Percentiles rank a stretch among this genome's conserved stretches.
phyloP scores from a whole-genome alignment of 2,797 vertebrate genomes.

The Brachymystax lenok region DNA sequence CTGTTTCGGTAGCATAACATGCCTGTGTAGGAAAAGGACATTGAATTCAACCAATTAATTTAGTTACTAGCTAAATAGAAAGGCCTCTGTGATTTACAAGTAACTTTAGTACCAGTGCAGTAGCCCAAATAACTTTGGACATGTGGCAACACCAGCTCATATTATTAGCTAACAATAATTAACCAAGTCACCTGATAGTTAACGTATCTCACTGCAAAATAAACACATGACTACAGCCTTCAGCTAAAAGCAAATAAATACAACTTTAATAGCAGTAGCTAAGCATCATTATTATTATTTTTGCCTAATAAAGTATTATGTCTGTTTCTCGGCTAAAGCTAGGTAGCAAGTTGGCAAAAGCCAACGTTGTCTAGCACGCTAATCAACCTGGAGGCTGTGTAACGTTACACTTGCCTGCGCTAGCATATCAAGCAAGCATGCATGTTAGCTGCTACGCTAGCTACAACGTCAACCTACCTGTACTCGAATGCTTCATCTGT shows the following conservation, averaged over 20 bases:
- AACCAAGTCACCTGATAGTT: not conserved
- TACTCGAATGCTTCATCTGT: conserved; percentile 81
- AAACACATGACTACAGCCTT: no score
- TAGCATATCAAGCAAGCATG: not conserved
- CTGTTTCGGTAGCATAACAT: conserved; percentile 81
- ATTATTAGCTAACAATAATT: not conserved
- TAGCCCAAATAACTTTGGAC: no score
- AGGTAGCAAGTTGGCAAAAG: not conserved
- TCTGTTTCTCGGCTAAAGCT: no score
- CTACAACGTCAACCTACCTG: conserved; percentile 60
- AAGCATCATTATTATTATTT: not conserved
- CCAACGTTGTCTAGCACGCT: not conserved
- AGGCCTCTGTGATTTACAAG: not conserved
- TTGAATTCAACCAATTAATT: not conserved
- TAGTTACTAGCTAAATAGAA: not conserved
- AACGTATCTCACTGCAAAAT: not conserved
- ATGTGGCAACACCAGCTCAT: not conserved
- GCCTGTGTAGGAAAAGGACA: conserved; percentile 53
- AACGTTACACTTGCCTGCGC: not conserved
- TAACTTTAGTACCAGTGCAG: no score
- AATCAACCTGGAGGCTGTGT: not conserved
- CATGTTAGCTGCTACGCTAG: not conserved
- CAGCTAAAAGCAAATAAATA: not conserved
- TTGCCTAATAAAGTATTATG: no score
- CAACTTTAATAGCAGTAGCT: not conserved